Evolutionary conservation across 1,140 invertebrate genomes (phyloP).

Genomic region (Aphelinus atriplicis): DNA sequence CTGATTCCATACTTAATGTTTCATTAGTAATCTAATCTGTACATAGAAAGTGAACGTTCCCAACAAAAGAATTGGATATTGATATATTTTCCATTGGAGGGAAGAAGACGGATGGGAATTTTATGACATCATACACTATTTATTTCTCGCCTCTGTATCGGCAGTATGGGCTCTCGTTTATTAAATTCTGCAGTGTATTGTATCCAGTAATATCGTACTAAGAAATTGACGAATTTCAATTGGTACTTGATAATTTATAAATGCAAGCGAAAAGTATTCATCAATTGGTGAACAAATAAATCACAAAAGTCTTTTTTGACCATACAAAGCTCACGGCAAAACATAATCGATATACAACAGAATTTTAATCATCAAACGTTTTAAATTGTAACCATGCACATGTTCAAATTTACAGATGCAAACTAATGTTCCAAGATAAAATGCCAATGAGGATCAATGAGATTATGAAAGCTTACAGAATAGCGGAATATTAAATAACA

Average conservation of each 20-base stretch:
- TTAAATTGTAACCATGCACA: too few relatives aligned
- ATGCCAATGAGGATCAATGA: too few relatives aligned
- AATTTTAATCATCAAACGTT: too few relatives aligned
- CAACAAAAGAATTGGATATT: neutral
- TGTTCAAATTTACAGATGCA: too few relatives aligned
- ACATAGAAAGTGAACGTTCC: conserved; percentile 12
- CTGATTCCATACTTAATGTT: neutral
- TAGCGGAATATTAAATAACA: too few relatives aligned
- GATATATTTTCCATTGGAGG: neutral
- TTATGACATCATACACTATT: conserved; percentile 17
- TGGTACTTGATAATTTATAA: conserved; percentile 1
- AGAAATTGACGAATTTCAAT: conserved; percentile 22
- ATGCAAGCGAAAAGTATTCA: too few relatives aligned
- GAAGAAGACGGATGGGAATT: conserved; percentile 20
- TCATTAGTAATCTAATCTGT: conserved; percentile 12
- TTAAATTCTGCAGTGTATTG: neutral
- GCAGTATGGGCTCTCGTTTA: conserved; percentile 28
- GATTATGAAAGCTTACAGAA: too few relatives aligned
- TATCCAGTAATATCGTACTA: neutral
- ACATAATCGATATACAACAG: too few relatives aligned
- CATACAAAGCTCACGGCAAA: too few relatives aligned
- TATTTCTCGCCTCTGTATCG: conserved; percentile 8
- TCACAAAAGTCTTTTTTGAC: too few relatives aligned
- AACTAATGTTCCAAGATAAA: too few relatives aligned
- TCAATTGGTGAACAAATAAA: too few relatives aligned